Percentiles rank a stretch among this genome's conserved stretches.
Conservation (phyloP, 2,113 vertebrate species). For the Echinops telfairi region DNA sequence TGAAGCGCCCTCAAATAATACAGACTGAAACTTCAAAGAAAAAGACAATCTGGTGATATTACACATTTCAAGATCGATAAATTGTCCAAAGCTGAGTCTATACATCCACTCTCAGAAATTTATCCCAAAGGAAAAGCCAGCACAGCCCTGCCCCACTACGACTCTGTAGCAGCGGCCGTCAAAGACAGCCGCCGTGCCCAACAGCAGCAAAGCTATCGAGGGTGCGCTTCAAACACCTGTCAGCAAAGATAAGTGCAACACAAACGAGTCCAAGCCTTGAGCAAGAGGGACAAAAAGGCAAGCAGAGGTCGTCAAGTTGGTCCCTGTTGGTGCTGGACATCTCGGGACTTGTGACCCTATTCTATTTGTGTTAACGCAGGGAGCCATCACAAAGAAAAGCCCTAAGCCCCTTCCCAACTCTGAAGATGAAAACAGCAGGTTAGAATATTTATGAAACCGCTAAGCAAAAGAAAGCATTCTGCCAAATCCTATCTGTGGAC, state of each 20-base stretch:
- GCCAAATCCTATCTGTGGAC: background rate
- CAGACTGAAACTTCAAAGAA: background rate
- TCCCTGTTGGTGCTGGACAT: fast-evolving
- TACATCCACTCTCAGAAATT: background rate
- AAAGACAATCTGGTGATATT: background rate
- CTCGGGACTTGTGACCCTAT: too few relatives aligned
- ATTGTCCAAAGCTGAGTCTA: background rate
- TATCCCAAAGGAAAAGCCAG: background rate
- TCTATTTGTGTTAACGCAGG: too few relatives aligned
- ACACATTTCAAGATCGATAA: conserved; percentile 4
- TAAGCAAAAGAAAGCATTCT: background rate
- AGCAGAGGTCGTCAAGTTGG: background rate
- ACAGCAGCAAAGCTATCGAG: background rate
- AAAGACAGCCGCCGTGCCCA: background rate
- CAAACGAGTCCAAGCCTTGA: background rate
- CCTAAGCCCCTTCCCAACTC: background rate
- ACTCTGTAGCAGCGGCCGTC: background rate
- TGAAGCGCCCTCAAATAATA: conserved; percentile 20
- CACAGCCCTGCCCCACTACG: conserved; percentile 6
- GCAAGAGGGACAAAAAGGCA: background rate
- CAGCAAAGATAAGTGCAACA: conserved; percentile 1
- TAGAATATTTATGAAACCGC: background rate
- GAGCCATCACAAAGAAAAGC: background rate
- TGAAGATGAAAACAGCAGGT: conserved; percentile 1
- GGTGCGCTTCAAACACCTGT: background rate